Conservation (phyloP, 1,140 invertebrate species). For the Heliconius hewitsoni region DNA sequence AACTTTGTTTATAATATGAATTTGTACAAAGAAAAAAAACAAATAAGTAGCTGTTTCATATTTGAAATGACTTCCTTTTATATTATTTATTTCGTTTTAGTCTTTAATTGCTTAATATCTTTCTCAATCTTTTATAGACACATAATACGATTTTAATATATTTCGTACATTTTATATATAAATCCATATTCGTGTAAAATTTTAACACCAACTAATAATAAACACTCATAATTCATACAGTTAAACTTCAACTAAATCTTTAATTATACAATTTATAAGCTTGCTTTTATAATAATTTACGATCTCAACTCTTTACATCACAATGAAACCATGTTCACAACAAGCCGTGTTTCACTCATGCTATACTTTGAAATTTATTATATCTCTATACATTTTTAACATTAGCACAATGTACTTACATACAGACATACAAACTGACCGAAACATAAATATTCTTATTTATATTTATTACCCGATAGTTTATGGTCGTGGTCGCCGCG, state of each 20-base stretch:
- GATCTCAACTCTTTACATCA: background rate
- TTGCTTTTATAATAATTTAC: background rate
- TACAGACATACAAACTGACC: background rate
- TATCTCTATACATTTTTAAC: background rate
- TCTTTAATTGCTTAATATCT: too few species aligned
- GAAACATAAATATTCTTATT: conserved; percentile 4
- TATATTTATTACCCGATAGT: conserved; percentile 12
- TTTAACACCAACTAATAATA: too few species aligned
- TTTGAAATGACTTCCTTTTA: too few species aligned
- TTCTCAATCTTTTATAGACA: too few species aligned
- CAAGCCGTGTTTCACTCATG: background rate
- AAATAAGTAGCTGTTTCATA: too few species aligned
- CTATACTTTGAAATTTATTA: conserved; percentile 8
- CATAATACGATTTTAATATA: too few species aligned
- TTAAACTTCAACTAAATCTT: background rate
- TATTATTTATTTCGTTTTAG: too few species aligned
- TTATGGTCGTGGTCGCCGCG: conserved; percentile 9
- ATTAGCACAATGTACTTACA: conserved; percentile 10
- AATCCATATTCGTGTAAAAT: too few species aligned
- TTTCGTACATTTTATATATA: too few species aligned
- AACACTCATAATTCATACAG: too few species aligned
- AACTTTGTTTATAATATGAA: too few species aligned
- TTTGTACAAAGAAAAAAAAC: too few species aligned
- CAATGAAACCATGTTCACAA: background rate
- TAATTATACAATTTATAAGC: background rate